Evolutionary conservation across 1,140 invertebrate genomes (phyloP).

Genomic region (Planococcus citri): DNA sequence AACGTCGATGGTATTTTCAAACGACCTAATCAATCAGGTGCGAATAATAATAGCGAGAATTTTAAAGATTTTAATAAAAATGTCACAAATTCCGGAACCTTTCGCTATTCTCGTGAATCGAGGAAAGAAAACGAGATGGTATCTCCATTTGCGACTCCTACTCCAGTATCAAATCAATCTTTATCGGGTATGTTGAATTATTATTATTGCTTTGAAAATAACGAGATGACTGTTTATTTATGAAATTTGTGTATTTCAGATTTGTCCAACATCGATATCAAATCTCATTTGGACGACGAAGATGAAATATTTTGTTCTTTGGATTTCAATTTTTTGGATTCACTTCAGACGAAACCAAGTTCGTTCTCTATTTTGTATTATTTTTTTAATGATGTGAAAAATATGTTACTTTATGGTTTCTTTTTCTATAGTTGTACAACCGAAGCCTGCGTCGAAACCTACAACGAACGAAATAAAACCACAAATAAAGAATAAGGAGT

Average conservation of each 20-base stretch:
- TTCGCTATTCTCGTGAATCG: no score
- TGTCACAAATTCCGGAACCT: no score
- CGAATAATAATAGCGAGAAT: background rate
- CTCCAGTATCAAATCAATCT: no score
- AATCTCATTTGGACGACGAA: constrained; percentile 15
- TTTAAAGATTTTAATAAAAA: background rate
- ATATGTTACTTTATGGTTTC: no score
- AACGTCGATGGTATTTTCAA: background rate
- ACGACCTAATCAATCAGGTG: background rate
- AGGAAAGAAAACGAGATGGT: no score
- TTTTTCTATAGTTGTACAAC: background rate
- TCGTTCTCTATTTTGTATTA: background rate
- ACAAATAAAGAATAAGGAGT: background rate
- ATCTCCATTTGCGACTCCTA: no score
- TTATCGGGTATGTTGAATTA: no score
- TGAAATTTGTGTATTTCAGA: background rate
- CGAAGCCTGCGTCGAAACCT: background rate
- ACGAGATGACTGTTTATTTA: no score
- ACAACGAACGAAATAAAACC: background rate
- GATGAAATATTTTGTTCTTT: constrained; percentile 13
- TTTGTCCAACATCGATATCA: background rate
- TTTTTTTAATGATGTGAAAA: background rate
- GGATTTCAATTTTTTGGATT: background rate
- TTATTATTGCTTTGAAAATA: no score
- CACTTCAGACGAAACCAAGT: background rate